phyloP scores from a whole-genome alignment of 2,888 invertebrate species.

The Oscheius sp. region DNA sequence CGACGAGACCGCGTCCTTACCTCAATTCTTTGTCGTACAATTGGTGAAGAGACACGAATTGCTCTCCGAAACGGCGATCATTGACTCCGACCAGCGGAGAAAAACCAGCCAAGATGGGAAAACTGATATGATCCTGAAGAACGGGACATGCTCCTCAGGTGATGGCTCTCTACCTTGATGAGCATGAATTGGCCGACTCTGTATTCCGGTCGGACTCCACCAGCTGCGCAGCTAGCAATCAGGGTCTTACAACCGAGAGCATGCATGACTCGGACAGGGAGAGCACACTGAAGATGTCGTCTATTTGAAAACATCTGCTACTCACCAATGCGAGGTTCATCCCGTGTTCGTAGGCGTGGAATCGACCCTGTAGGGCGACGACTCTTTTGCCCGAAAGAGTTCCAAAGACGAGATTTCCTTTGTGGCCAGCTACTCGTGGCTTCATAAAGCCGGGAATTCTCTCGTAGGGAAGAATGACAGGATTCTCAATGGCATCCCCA shows the following conservation, averaged over 20 bases:
- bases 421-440: conserved; percentile 90
- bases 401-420: conserved; percentile 91
- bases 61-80: conserved; percentile 87
- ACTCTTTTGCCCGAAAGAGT: conserved; percentile 82
- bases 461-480: conserved; percentile 82
- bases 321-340: conserved; percentile 67
- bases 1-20: conserved; percentile 28
- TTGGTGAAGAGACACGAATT: conserved; percentile 91
- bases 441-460: conserved; percentile 92
- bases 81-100: conserved; percentile 92
- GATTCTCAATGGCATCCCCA: conserved; percentile 80
- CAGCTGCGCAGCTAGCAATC: conserved; percentile 95
- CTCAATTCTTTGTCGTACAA: conserved; percentile 85
- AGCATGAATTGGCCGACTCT: conserved; percentile 95
- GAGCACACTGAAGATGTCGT: conserved; percentile 57
- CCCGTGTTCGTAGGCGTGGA: conserved; percentile 96
- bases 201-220: conserved; percentile 88
- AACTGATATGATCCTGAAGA: conserved; percentile 90
- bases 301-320: conserved; percentile 7
- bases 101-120: conserved; percentile 94
- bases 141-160: neutral
- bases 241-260: conserved; percentile 88
- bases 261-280: conserved; percentile 93
- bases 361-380: conserved; percentile 95
- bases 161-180: conserved; percentile 81